Percentiles rank a stretch among this genome's conserved stretches.
phyloP scores from a whole-genome alignment of 2,888 invertebrate genomes.

The Harpalus rufipes region DNA sequence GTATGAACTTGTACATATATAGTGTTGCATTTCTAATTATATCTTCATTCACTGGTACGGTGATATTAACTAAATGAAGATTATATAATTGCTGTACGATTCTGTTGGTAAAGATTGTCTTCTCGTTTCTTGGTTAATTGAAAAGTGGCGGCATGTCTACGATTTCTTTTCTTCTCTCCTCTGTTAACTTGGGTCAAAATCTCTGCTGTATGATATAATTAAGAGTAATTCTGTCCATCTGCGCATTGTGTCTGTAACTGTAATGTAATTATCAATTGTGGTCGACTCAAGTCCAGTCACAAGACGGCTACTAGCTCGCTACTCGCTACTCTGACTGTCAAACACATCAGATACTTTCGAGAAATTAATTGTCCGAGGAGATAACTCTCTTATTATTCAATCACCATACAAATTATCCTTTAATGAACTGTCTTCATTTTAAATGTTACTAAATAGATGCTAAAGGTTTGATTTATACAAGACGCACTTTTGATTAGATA shows the following conservation, averaged over 20 bases:
- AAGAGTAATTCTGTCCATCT: constrained; percentile 33
- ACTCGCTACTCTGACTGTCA: constrained; percentile 22
- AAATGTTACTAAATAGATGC: constrained; percentile 18
- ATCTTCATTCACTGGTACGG: not conserved
- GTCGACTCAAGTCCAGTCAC: constrained; percentile 11
- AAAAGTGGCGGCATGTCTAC: not conserved
- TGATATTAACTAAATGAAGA: not conserved
- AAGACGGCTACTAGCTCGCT: constrained; percentile 24
- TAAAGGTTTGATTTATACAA: not conserved
- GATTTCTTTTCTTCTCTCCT: not conserved
- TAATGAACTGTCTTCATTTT: constrained; percentile 52
- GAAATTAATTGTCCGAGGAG: constrained; percentile 58
- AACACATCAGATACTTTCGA: constrained; percentile 50
- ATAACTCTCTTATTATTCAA: constrained; percentile 57
- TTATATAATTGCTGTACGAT: no score
- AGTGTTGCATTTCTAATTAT: constrained; percentile 3
- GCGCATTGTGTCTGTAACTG: constrained; percentile 31
- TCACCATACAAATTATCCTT: constrained; percentile 41
- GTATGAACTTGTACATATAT: not conserved
- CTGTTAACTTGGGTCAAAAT: constrained; percentile 25
- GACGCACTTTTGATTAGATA: not conserved
- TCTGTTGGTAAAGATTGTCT: no score
- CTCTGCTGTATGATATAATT: constrained; percentile 32
- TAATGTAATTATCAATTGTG: constrained; percentile 55
- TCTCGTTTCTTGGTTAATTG: not conserved